phyloP scores from a whole-genome alignment of 2,113 vertebrate genomes.

The Daboia siamensis region DNA sequence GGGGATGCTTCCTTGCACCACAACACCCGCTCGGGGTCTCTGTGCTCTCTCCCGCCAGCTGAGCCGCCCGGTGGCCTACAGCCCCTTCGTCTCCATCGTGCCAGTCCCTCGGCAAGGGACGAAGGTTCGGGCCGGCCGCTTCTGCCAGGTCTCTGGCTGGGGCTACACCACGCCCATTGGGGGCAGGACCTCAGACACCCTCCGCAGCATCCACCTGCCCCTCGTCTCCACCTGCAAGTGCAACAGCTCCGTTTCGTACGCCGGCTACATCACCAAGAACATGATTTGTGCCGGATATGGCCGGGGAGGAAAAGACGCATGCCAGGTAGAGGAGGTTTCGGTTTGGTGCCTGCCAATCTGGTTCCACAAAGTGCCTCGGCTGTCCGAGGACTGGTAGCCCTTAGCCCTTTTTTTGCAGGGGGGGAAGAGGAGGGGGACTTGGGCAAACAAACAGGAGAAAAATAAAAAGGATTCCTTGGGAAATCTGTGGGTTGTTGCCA shows the following conservation, averaged over 20 bases:
- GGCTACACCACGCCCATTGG: conserved; percentile 66
- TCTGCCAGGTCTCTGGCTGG: conserved; percentile 80
- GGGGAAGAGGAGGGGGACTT: too few species aligned
- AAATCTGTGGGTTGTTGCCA: background rate
- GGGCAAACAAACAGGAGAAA: too few species aligned
- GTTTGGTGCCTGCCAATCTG: background rate
- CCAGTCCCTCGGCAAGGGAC: conserved; percentile 67
- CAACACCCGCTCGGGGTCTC: background rate
- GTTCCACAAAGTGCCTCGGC: background rate
- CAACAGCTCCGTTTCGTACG: conserved; percentile 70
- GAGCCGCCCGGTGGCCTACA: conserved; percentile 65
- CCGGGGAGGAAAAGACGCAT: conserved; percentile 74
- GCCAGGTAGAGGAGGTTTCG: conserved; percentile 63
- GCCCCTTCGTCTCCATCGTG: conserved; percentile 68
- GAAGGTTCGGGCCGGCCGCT: conserved; percentile 53
- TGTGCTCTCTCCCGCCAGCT: conserved; percentile 58
- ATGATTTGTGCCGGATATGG: conserved; percentile 80
- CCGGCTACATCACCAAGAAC: conserved; percentile 71
- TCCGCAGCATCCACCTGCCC: conserved; percentile 72
- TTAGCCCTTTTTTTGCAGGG: background rate
- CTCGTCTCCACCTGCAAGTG: conserved; percentile 66
- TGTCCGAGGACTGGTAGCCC: rapidly evolving
- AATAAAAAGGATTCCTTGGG: background rate
- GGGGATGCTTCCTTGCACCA: background rate
- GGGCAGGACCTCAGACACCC: conserved; percentile 62